These are phyloP conservation scores for Orientallactaga bullata DNA, from an alignment of 2,113 vertebrate genomes.

Conservation along the genomic window DNA sequence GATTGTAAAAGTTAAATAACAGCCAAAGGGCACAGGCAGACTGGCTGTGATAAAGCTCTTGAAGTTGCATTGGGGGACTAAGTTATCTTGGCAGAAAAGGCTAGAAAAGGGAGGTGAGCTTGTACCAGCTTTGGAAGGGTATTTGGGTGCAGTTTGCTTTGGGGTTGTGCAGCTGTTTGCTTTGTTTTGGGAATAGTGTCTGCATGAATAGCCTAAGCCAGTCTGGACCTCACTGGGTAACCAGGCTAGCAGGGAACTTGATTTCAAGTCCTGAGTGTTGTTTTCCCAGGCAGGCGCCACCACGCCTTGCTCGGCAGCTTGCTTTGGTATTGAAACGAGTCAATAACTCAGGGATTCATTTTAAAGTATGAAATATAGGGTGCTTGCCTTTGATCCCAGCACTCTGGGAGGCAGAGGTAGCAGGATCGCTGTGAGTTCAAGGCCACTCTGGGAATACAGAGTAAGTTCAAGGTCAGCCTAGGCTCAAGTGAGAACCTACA, in stretches of 20 bases:
- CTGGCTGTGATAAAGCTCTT: not conserved
- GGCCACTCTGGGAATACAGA: too few relatives aligned
- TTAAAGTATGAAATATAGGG: not conserved
- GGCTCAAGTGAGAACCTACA: too few relatives aligned
- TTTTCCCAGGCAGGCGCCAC: not conserved
- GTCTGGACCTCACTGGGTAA: not conserved
- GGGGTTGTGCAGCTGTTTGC: not conserved
- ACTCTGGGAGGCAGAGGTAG: too few relatives aligned
- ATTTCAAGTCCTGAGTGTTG: not conserved
- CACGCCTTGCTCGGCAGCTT: not conserved
- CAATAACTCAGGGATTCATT: slow-evolving; percentile 11
- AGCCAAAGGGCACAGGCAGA: not conserved
- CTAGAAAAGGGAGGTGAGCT: not conserved
- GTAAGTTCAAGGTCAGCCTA: too few relatives aligned
- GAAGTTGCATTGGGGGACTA: not conserved
- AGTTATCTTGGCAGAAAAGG: not conserved
- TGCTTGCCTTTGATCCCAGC: too few relatives aligned
- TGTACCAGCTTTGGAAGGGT: not conserved
- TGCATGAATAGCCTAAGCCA: not conserved
- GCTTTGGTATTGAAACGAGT: not conserved
- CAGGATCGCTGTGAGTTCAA: too few relatives aligned
- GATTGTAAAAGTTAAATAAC: not conserved
- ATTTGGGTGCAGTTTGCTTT: not conserved
- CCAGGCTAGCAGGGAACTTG: not conserved
- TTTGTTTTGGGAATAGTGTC: not conserved